Evolutionary conservation across 2,888 invertebrate genomes (phyloP).

Genomic region (Cremastinae sp.): DNA sequence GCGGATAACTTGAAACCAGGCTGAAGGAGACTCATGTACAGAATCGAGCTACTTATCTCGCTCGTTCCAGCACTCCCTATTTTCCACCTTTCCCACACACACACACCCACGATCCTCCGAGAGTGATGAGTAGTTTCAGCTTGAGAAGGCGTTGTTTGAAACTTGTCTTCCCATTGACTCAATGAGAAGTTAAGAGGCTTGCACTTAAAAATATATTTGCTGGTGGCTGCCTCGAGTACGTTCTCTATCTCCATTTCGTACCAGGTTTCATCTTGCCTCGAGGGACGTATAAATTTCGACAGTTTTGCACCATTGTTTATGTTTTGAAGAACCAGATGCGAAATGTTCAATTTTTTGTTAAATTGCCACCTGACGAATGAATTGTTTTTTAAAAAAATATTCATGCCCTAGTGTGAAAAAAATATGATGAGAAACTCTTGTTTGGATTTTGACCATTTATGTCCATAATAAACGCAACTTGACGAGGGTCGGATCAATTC

Average conservation of each 20-base stretch:
- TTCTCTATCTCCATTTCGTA: slow-evolving; percentile 15
- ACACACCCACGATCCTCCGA: slow-evolving; percentile 1
- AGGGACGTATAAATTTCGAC: background rate
- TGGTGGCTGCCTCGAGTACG: slow-evolving; percentile 4
- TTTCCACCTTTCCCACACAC: background rate
- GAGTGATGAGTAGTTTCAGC: slow-evolving; percentile 36
- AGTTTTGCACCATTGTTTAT: too few species aligned
- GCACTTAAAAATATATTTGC: slow-evolving; percentile 23
- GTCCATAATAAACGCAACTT: too few species aligned
- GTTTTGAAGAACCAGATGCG: too few species aligned
- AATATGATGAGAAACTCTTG: too few species aligned
- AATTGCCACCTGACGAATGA: too few species aligned
- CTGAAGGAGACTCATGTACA: background rate
- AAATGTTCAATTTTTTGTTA: too few species aligned
- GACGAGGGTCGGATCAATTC: too few species aligned
- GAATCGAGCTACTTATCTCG: background rate
- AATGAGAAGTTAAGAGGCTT: slow-evolving; percentile 14
- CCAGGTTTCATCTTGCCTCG: slow-evolving; percentile 10
- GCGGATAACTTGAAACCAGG: slow-evolving; percentile 22
- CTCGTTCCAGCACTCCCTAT: background rate
- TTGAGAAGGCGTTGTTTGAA: slow-evolving; percentile 34
- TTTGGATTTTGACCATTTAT: too few species aligned
- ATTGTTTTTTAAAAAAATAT: too few species aligned
- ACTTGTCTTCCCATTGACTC: slow-evolving; percentile 32
- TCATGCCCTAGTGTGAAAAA: too few species aligned